Percentiles rank a stretch among this genome's conserved stretches.
These are phyloP conservation scores for Pachyrhynchus sulphureomaculatus DNA, from an alignment of 1,140 invertebrate genomes.

Conservation along the genomic window DNA sequence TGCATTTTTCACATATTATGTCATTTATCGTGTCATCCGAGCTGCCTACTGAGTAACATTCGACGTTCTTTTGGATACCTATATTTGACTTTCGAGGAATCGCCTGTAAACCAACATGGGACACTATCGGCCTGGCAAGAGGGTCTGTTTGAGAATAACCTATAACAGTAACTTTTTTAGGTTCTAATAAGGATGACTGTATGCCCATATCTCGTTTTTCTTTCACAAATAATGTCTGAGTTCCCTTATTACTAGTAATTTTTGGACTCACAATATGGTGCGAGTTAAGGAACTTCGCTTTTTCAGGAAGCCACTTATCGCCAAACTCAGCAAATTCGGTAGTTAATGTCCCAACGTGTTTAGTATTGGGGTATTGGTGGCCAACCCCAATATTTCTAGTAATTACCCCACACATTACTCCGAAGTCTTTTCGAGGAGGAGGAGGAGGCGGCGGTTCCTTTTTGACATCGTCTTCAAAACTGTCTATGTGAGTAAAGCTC, in stretches of 20 bases:
- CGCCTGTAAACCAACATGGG: slow-evolving; percentile 51
- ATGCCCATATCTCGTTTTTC: slow-evolving; percentile 46
- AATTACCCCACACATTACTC: slow-evolving; percentile 65
- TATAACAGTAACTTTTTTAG: slow-evolving; percentile 21
- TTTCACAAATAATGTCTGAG: slow-evolving; percentile 42
- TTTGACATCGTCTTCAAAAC: slow-evolving; percentile 22
- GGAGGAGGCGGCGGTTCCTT: slow-evolving; percentile 32
- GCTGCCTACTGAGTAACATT: slow-evolving; percentile 52
- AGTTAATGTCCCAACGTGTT: slow-evolving; percentile 47
- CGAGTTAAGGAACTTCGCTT: slow-evolving; percentile 42
- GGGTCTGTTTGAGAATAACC: slow-evolving; percentile 35
- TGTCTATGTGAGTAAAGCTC: slow-evolving; percentile 37
- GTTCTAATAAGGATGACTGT: slow-evolving; percentile 30
- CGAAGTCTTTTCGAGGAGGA: slow-evolving; percentile 60
- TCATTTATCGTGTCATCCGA: slow-evolving; percentile 54
- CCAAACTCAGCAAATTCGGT: slow-evolving; percentile 30
- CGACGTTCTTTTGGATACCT: slow-evolving; percentile 49
- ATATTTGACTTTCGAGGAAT: slow-evolving; percentile 44
- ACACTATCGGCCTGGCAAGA: slow-evolving; percentile 20
- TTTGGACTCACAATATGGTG: slow-evolving; percentile 37
- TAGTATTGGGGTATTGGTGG: slow-evolving; percentile 53
- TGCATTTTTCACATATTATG: slow-evolving; percentile 57
- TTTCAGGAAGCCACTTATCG: slow-evolving; percentile 48
- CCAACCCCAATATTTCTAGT: slow-evolving; percentile 67
- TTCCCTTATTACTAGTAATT: slow-evolving; percentile 42